Conservation (phyloP, 2,797 vertebrate genomes). For the Psittacula echo region DNA sequence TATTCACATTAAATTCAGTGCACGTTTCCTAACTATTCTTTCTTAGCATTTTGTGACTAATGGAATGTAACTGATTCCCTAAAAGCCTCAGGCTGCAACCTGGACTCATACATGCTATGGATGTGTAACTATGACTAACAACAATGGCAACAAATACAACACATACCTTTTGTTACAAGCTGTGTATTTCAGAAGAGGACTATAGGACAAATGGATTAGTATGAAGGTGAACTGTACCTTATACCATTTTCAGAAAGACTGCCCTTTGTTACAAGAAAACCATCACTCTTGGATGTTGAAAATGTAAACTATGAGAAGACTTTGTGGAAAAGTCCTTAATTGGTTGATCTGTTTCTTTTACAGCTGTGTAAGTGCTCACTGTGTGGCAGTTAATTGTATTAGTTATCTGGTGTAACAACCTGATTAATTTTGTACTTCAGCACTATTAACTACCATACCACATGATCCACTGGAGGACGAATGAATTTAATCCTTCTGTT, state of each 20-base stretch:
- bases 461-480: conserved; percentile 38
- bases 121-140: neutral
- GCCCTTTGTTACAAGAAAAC: neutral
- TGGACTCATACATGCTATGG: neutral
- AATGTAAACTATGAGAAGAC: neutral
- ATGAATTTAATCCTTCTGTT: conserved; percentile 46
- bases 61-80: neutral
- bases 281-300: neutral
- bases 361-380: neutral
- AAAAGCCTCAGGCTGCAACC: neutral
- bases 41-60: neutral
- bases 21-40: neutral
- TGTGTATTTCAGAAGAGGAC: neutral
- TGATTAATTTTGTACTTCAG: conserved; percentile 59
- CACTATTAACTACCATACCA: conserved; percentile 36
- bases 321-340: neutral
- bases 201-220: neutral
- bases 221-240: neutral
- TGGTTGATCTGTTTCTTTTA: neutral
- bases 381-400: conserved; percentile 26
- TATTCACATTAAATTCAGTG: neutral
- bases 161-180: neutral
- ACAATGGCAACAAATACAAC: fast-evolving
- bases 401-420: conserved; percentile 42
- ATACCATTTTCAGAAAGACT: neutral